Base-by-base conservation (phyloP, 1,140 invertebrate genomes). In the Lepidotrigona ventralis region DNA sequence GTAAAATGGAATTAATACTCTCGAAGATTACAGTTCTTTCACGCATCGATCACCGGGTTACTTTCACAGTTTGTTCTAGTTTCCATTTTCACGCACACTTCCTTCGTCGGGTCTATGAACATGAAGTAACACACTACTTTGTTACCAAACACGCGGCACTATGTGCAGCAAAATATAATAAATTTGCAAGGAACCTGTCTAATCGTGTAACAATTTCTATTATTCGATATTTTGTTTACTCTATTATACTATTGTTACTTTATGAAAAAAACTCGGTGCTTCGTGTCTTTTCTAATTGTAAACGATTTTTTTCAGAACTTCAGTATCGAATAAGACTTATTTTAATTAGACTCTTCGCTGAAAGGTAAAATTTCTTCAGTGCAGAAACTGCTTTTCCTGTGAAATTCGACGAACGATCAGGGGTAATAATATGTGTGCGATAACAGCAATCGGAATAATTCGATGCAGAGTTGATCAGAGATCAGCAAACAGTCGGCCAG, bases 1-100 rank as follows among this genome's bases (percentile, higher is more conserved):
- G 39, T 54, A 73, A 29, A 73, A 73, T 54, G 26, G 29, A 73
- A 29, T n/a, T 54, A 72, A 72, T 54, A 54, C n/a, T 46, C 23
- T 46, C 11, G 3, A n/a, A 33, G 73, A 74, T 74, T n/a, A 39
- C 54, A 58, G 21, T n/a, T 58, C 11, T 46, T 74, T n/a, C n/a
- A 26, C 58, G 33, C 53, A 46, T n/a, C 58, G 23, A 33, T 60
- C 58, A 26, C 19, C 33, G 21, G 26, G 58, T 73, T 53, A 54
- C 33, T 76, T 76, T 46, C 58, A 46, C 51, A 64, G n/a, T 15
- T 63, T 46, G 39, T n/a, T 51, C 73, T 21, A 26, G 46, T 76
- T 76, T 26, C 56, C 56, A 21, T 75, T 60, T 75, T 60, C 21
- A n/a, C 60, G 29, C 12, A 8, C 73, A 15, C 73, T 63, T 46